Conservation (phyloP, 2,113 vertebrate genomes). For the Charadrius vociferus region DNA sequence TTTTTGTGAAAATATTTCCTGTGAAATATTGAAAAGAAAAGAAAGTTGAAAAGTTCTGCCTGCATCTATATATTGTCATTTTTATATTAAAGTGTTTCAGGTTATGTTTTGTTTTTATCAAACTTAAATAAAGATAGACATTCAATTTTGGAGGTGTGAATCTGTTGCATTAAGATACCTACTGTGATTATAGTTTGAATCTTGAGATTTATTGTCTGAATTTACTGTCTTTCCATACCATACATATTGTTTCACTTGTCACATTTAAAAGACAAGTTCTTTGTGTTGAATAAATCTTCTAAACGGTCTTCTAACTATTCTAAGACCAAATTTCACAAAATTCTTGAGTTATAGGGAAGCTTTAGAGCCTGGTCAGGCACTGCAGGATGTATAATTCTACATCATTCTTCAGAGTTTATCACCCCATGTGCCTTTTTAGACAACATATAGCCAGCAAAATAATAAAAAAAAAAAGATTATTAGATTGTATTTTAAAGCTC, state of each 20-base stretch:
- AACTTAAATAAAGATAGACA: background rate
- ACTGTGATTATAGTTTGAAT: background rate
- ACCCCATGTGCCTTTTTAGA: background rate
- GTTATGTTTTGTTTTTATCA: background rate
- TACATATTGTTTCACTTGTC: background rate
- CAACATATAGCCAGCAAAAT: background rate
- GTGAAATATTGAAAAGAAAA: background rate
- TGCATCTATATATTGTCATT: background rate
- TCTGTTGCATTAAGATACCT: background rate
- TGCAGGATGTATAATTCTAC: background rate
- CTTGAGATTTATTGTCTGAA: background rate
- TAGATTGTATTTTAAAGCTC: background rate
- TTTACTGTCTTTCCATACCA: background rate
- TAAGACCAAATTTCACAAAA: background rate
- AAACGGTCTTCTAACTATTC: background rate
- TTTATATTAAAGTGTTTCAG: background rate
- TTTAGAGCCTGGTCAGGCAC: background rate
- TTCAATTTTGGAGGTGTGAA: background rate
- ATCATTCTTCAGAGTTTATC: background rate
- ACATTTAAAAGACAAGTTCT: background rate
- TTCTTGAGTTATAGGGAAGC: background rate
- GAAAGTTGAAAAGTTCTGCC: background rate
- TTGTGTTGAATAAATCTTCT: background rate
- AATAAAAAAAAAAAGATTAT: background rate
- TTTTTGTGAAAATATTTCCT: no score